Conservation (phyloP, 1,140 invertebrate species). For the Sipha flava region DNA sequence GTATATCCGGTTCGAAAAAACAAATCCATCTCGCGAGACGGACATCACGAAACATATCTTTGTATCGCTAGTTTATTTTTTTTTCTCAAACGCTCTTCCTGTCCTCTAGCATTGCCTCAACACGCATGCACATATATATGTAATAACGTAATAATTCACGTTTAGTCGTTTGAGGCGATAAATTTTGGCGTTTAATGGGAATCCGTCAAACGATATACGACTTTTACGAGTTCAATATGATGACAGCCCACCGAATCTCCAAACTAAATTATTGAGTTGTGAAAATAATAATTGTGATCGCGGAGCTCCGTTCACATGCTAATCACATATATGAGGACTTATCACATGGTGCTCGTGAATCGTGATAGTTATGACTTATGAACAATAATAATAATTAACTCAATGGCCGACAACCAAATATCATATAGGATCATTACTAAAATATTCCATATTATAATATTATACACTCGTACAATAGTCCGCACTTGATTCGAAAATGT, state of each 20-base stretch:
- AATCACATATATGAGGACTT: background rate
- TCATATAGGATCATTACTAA: background rate
- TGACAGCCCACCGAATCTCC: background rate
- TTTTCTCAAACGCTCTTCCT: background rate
- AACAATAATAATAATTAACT: background rate
- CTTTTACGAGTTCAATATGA: constrained; percentile 20
- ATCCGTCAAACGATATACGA: background rate
- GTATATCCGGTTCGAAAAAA: background rate
- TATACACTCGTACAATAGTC: too few species aligned
- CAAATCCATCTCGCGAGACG: background rate
- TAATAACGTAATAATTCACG: background rate
- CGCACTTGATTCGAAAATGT: background rate
- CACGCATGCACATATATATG: too few species aligned
- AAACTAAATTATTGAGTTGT: background rate
- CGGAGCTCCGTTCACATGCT: background rate
- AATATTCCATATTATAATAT: too few species aligned
- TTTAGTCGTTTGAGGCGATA: background rate
- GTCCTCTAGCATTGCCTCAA: too few species aligned
- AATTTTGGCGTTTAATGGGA: constrained; percentile 7
- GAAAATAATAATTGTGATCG: background rate
- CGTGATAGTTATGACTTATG: too few species aligned
- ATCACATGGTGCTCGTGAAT: background rate
- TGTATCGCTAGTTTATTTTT: background rate
- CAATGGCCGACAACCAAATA: background rate
- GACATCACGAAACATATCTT: constrained; percentile 11